Conservation (phyloP, 37 sponge, comb jelly and placozoan species). For the Spongilla lacustris region DNA sequence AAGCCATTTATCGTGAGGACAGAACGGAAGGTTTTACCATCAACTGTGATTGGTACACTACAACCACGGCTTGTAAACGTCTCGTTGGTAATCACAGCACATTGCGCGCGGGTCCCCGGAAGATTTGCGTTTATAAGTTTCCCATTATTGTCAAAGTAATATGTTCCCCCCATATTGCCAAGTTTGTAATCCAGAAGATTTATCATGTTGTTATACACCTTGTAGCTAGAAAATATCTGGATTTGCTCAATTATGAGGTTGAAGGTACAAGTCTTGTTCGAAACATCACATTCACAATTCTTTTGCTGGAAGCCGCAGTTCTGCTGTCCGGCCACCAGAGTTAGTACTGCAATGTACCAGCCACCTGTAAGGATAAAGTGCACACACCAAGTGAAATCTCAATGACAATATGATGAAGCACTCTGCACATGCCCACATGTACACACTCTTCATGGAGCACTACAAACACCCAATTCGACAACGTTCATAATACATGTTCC, state of each 20-base stretch:
- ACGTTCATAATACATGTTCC: too few species aligned
- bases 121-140: neutral
- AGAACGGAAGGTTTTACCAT: conserved; percentile 51
- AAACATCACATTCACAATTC: conserved; percentile 21
- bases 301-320: neutral
- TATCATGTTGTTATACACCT: neutral
- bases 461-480: too few species aligned
- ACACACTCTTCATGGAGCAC: too few species aligned
- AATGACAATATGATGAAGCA: too few species aligned
- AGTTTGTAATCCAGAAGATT: neutral
- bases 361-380: too few species aligned
- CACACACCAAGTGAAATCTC: too few species aligned
- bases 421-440: too few species aligned
- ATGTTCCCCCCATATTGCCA: too few species aligned
- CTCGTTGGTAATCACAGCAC: neutral
- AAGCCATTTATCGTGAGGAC: conserved; percentile 56
- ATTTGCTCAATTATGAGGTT: conserved; percentile 53
- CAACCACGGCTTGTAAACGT: conserved; percentile 8
- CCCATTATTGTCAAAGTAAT: too few species aligned
- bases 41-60: conserved; percentile 45
- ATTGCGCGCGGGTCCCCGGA: neutral
- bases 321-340: too few species aligned
- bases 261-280: conserved; percentile 29
- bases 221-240: conserved; percentile 52
- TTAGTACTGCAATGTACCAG: too few species aligned